Evolutionary conservation across 2,113 vertebrate genomes (phyloP).

Genomic region (Leucoraja erinaceus): DNA sequence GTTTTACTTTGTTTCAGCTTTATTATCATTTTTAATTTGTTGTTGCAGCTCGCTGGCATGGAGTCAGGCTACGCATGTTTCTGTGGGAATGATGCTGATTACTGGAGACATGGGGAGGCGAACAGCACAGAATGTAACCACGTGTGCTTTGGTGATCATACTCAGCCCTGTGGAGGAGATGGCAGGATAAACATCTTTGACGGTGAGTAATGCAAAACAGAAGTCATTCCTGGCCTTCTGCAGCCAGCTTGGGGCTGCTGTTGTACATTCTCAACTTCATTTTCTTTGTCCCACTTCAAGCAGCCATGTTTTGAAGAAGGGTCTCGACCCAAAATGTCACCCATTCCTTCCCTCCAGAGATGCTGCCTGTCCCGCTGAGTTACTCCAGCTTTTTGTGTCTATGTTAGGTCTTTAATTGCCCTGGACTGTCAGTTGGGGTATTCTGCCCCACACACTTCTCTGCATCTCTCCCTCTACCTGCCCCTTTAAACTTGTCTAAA

Average conservation of each 20-base stretch:
- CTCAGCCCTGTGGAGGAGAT: slow-evolving; percentile 90
- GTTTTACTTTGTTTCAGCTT: neutral
- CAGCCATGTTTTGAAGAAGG: too few relatives aligned
- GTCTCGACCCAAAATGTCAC: too few relatives aligned
- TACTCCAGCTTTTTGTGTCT: too few relatives aligned
- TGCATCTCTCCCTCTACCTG: too few relatives aligned
- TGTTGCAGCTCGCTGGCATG: slow-evolving; percentile 83
- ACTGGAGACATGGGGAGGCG: slow-evolving; percentile 70
- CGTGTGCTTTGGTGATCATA: slow-evolving; percentile 91
- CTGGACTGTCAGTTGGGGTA: neutral
- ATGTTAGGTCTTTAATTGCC: neutral
- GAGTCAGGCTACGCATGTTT: slow-evolving; percentile 95
- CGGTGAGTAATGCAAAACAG: slow-evolving; percentile 65
- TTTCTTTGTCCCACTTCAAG: too few relatives aligned
- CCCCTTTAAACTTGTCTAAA: neutral
- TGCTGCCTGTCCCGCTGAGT: too few relatives aligned
- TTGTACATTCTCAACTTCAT: too few relatives aligned
- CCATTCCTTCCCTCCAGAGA: too few relatives aligned
- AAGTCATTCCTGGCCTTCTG: slow-evolving; percentile 36
- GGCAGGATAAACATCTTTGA: slow-evolving; percentile 91
- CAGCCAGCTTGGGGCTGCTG: neutral
- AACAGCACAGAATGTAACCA: slow-evolving; percentile 88
- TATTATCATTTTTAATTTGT: neutral
- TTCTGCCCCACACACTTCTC: neutral
- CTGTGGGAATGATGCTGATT: slow-evolving; percentile 86